A percentile compares a stretch with the other conserved stretches of the same genome.
Evolutionary conservation across 2,888 invertebrate species (phyloP).

Genomic region (Crematogaster levior): DNA sequence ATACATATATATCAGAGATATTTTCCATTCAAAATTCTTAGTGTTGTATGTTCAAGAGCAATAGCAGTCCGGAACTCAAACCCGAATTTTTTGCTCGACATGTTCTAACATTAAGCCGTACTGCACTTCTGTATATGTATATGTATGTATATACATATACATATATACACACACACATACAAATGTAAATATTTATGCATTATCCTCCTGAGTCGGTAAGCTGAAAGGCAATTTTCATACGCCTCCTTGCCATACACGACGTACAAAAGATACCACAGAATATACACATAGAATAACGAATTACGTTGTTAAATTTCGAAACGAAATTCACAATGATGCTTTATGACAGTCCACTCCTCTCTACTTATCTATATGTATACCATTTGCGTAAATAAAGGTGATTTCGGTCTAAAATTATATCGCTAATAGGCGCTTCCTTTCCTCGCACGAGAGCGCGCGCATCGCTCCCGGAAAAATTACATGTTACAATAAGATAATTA

Average conservation of each 20-base stretch:
- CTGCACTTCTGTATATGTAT: not conserved
- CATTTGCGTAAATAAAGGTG: slow-evolving; percentile 71
- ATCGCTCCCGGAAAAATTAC: slow-evolving; percentile 63
- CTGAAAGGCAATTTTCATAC: slow-evolving; percentile 78
- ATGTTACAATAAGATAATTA: slow-evolving; percentile 78
- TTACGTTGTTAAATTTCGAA: slow-evolving; percentile 57
- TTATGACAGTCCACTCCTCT: slow-evolving; percentile 50
- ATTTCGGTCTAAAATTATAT: slow-evolving; percentile 75
- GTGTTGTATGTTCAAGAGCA: not conserved
- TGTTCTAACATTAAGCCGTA: not conserved
- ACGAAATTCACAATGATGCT: slow-evolving; percentile 72
- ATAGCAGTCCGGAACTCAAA: not conserved
- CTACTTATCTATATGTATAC: slow-evolving; percentile 74
- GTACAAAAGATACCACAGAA: slow-evolving; percentile 67
- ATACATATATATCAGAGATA: not conserved
- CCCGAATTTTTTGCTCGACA: not conserved
- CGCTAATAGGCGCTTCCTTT: slow-evolving; percentile 79
- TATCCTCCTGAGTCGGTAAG: slow-evolving; percentile 74
- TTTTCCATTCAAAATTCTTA: not conserved
- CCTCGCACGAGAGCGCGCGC: slow-evolving; percentile 67
- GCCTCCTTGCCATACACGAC: slow-evolving; percentile 66
- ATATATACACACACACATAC: not conserved
- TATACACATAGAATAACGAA: slow-evolving; percentile 71
- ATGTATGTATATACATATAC: not conserved
- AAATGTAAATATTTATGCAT: slow-evolving; percentile 54